Conservation (phyloP, 2,797 vertebrate genomes). For the Diceros bicornis region DNA sequence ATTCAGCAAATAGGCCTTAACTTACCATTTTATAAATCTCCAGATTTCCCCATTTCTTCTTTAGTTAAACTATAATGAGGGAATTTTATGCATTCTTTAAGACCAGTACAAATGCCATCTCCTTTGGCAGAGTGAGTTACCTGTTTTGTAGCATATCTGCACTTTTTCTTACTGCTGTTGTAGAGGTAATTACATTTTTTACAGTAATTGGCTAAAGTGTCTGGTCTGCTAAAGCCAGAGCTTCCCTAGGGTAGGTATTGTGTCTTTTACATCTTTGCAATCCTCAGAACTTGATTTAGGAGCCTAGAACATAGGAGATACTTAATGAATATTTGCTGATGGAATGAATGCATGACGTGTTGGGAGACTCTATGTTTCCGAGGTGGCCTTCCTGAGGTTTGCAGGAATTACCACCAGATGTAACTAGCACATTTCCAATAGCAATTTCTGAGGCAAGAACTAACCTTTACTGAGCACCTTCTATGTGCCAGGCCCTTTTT, state of each 20-base stretch:
- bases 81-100: background rate
- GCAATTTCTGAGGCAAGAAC: background rate
- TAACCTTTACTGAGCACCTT: constrained; percentile 59
- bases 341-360: background rate
- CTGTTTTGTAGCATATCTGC: background rate
- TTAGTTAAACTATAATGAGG: background rate
- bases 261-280: background rate
- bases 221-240: background rate
- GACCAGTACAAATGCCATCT: background rate
- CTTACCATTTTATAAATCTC: background rate
- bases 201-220: background rate
- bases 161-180: background rate
- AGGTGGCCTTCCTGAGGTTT: background rate
- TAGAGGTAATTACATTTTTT: constrained; percentile 16
- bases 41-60: background rate
- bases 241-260: background rate
- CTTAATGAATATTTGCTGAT: background rate
- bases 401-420: constrained; percentile 79
- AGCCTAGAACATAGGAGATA: background rate
- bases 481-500: constrained; percentile 7
- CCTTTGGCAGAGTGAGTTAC: background rate
- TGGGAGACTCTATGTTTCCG: background rate
- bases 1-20: background rate
- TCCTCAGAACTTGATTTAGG: background rate
- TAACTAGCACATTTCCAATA: constrained; percentile 73